These are phyloP conservation scores for Taxidea taxus DNA, from an alignment of 2,113 vertebrate genomes.

Conservation along the genomic window DNA sequence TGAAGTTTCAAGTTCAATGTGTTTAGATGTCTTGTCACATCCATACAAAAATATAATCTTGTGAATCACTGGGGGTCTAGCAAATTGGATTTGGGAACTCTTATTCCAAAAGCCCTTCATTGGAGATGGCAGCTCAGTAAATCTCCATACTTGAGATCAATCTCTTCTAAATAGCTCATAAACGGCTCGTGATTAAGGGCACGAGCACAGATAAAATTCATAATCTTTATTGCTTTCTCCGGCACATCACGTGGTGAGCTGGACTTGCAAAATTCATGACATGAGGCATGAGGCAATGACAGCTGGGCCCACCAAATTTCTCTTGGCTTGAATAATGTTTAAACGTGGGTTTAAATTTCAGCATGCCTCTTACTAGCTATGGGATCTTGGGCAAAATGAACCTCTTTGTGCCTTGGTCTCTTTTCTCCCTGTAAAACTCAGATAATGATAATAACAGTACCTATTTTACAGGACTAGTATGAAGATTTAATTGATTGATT, in stretches of 20 bases:
- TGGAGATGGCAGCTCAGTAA: neutral
- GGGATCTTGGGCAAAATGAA: neutral
- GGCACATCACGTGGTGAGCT: neutral
- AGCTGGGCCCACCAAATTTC: constrained; percentile 19
- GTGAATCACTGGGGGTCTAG: neutral
- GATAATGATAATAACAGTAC: neutral
- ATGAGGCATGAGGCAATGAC: neutral
- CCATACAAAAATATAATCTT: constrained; percentile 33
- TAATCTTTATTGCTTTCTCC: neutral
- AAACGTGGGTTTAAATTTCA: neutral
- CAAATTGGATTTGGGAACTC: constrained; percentile 35
- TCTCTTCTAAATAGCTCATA: constrained; percentile 30
- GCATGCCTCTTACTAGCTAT: neutral
- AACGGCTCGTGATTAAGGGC: constrained; percentile 25
- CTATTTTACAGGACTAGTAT: neutral
- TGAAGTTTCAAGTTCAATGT: constrained; percentile 15
- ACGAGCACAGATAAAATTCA: neutral
- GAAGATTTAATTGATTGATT: neutral
- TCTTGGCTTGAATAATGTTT: constrained; percentile 40
- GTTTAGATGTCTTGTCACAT: constrained; percentile 35
- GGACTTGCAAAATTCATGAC: constrained; percentile 14
- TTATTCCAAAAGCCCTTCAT: constrained; percentile 21
- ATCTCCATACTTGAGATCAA: neutral
- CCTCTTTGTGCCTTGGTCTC: neutral
- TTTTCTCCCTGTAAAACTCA: constrained; percentile 9